Evolutionary conservation across 1,140 invertebrate genomes (phyloP).

Genomic region (Ctenoplectra terminalis): DNA sequence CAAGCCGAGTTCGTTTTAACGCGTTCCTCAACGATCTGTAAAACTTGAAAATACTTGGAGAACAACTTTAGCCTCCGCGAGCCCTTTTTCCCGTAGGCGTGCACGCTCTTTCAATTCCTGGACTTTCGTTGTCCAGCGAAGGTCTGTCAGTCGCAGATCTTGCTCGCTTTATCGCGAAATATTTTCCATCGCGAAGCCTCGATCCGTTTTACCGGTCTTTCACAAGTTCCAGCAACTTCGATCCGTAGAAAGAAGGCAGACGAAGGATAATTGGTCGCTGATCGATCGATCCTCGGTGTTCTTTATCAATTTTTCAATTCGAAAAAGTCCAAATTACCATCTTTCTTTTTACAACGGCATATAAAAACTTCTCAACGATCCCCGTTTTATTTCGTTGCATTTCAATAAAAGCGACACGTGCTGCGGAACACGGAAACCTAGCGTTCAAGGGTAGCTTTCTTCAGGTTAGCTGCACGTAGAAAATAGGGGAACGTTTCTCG

Average conservation of each 20-base stretch:
- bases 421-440: background rate
- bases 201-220: slow-evolving; percentile 25
- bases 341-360: no score
- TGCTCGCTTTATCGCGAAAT: slow-evolving; percentile 53
- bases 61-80: background rate
- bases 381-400: background rate
- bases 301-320: no score
- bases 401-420: background rate
- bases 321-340: no score
- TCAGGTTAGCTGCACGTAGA: background rate
- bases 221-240: slow-evolving; percentile 55
- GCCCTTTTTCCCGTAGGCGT: background rate
- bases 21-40: background rate
- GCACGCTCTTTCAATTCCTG: slow-evolving; percentile 58
- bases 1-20: background rate
- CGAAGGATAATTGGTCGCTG: background rate
- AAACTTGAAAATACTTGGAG: slow-evolving; percentile 5
- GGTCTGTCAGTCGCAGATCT: slow-evolving; percentile 63
- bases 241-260: slow-evolving; percentile 2
- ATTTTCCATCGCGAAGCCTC: slow-evolving; percentile 48
- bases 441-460: background rate
- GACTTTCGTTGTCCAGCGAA: slow-evolving; percentile 61
- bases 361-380: background rate
- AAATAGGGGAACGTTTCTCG: slow-evolving; percentile 63
- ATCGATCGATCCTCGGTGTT: no score